Evolutionary conservation across 2,113 vertebrate species (phyloP), one percentile per base, ranked within the genome.

Genomic region (Accipiter virgatus): DNA sequence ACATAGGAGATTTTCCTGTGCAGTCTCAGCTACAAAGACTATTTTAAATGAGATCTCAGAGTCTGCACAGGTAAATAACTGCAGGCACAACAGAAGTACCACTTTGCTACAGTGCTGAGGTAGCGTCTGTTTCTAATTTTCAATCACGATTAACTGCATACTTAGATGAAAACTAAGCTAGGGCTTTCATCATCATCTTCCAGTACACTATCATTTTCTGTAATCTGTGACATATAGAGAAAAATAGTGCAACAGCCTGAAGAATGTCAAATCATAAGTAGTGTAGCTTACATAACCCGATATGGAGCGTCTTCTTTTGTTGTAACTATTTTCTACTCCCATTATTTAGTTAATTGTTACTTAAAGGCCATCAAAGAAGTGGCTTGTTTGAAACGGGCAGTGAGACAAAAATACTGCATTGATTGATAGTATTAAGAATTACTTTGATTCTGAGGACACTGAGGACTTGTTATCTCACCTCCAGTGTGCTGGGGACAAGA

Each of bases 31-130:
- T 85, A 86, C 48, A 86, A 86, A 88, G 18, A 43, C 31, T 23
- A 10, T 89, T 93, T 68, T 18, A 89, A 88, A 79, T 3, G 40
- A 81, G 68, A 66, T 81, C 52, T 53, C 68, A 53, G 52, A 94
- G 72, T 10, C 73, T 87, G 65, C 73, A 84, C 83, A 71, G 38
- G 92, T 48, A 94, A 97, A 94, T 91, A 95, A 89, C 93, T 87
- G 40, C 83, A 89, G 96, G 94, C 95, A 87, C 8, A 66, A 15
- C 0, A 10, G 72, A 59, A 86, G n/a, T 4, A 53, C 56, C 47
- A 50, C 48, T 50, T 89, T 32, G 34, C 52, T 73, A 9, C 83
- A 43, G 61, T 25, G 88, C 89, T 95, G 95, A 96, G 90, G 90
- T 17, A 91, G 96, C 5, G 13, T 94, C 96, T 93, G 83, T 40